Base-by-base conservation (phyloP, 23 tunicate genomes). In the Phallusia fumigata region DNA sequence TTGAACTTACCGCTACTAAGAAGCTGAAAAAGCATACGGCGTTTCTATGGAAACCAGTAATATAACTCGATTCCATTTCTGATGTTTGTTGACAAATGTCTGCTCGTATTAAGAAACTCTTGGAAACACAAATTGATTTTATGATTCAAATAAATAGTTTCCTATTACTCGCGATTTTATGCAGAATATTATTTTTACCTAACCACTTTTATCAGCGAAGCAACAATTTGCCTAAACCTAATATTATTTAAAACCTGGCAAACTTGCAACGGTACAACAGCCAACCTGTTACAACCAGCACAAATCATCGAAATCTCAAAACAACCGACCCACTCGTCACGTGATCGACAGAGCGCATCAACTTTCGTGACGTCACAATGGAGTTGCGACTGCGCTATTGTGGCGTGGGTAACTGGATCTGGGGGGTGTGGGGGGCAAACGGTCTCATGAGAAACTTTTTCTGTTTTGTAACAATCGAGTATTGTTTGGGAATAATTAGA, bases 1-100 rank as follows among this genome's bases (percentile, higher is more conserved):
- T 16, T 21, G 26, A 6, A 58, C 69, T 58, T 58, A 58, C 69
- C 69, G 69, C 69, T 58, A 58, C 69, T 58, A 58, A 58, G 69
- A 58, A 58, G 69, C 69, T 58, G 69, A 58, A 58, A 58, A 58
- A 58, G 69, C 69, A 58, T 16, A 58, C 69, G 11, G 69, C 69
- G 69, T 58, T 58, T 58, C 69, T 58, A 58, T 58, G 69, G 69
- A 58, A 58, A 8, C 69, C 69, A 16, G 11, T 58, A 3, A 58
- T 58, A 24, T 58, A 58, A 24, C 69, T 58, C 16, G 69, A 58
- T 24, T 58, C 69, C 69, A 58, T 58, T 22, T 58, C 13, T 58
- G 3, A 13, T 3, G 2, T 58, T 58, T 58, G 16, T 6, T 58
- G 3, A 22, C 8, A 58, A 1, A 22, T 58, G 69, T 58, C n/a